Base-by-base conservation (phyloP, 2,113 vertebrate species). In the Pangasianodon hypophthalmus region DNA sequence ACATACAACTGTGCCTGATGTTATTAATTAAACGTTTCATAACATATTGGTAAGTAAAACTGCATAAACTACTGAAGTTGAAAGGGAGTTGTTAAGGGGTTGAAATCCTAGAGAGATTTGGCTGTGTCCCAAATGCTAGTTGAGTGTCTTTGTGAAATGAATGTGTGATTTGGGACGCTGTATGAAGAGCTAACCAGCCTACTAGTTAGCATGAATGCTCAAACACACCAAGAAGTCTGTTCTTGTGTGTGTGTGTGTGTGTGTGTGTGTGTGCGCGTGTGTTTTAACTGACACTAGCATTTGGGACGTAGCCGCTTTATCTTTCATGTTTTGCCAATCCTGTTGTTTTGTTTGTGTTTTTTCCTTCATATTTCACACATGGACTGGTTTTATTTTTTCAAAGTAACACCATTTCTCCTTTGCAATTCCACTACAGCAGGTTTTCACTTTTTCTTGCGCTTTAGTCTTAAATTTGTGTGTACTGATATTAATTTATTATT, bases 31-130 rank as follows among this genome's bases (percentile, higher is more conserved):
- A 64, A 37, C 13, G 56, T 84, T 87, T 79, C 29, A 13, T 29
- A 77, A 67, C 69, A 56, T 52, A 37, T 37, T 37, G 1, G 37
- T 62, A 83, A 83, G 48, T 26, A 79, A n/a, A 89, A 87, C 67
- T 91, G 79, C 4, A 32, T 88, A 26, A 88, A 89, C 90, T 91
- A 86, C 88, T 91, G 64, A 79, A 11, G 41, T 29, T 62, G 60
- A 84, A 69, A 64, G 44, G 16, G 77, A 62, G 71, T 7, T 60
- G 14, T 60, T 58, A 41, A 21, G 46, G 52, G 14, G n/a, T 88
- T 79, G 26, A 79, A 44, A 46, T 79, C 24, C 37, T 24, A 81
- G 29, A n/a, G 79, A 16, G 29, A 41, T 58, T 4, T 21, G 16
- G 44, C 44, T 48, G 64, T 86, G 50, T 44, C 54, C 8, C 19